Percentiles rank a stretch among this genome's conserved stretches.
phyloP scores from a whole-genome alignment of 2,888 invertebrate genomes.

The Eustalomyia histrio region DNA sequence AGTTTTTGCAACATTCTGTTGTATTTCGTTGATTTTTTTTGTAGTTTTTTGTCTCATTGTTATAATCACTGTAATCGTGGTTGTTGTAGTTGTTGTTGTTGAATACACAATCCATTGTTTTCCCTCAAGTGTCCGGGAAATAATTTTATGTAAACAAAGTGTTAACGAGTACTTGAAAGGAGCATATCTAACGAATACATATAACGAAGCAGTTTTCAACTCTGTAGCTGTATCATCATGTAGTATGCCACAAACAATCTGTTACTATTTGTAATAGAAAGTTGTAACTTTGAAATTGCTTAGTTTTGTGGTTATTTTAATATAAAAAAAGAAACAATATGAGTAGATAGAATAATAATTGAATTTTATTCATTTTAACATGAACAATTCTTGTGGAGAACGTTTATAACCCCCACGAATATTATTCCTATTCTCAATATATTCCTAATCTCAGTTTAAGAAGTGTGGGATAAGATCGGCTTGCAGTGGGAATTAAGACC shows the following conservation, averaged over 20 bases:
- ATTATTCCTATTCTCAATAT: too few species aligned
- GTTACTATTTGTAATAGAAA: conserved; percentile 45
- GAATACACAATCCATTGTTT: conserved; percentile 51
- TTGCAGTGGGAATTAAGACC: too few species aligned
- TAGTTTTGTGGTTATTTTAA: not conserved
- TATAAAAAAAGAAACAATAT: too few species aligned
- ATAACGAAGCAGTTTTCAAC: conserved; percentile 14
- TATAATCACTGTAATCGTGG: conserved; percentile 57
- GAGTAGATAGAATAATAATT: too few species aligned
- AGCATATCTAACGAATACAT: conserved; percentile 54
- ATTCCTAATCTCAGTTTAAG: too few species aligned
- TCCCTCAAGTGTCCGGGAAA: conserved; percentile 57
- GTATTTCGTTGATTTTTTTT: conserved; percentile 26
- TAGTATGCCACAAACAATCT: conserved; percentile 39
- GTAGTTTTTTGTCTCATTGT: conserved; percentile 46
- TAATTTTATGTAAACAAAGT: conserved; percentile 67
- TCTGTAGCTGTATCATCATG: not conserved
- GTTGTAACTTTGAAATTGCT: conserved; percentile 22
- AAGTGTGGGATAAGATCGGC: too few species aligned
- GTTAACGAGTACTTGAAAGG: conserved; percentile 75
- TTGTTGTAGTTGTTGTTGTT: conserved; percentile 26
- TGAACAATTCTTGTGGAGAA: too few species aligned
- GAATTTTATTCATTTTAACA: too few species aligned
- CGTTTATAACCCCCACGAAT: too few species aligned
- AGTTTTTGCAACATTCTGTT: conserved; percentile 54